These are phyloP conservation scores for Nasonia giraulti DNA, from an alignment of 1,140 invertebrate species.

Conservation along the genomic window DNA sequence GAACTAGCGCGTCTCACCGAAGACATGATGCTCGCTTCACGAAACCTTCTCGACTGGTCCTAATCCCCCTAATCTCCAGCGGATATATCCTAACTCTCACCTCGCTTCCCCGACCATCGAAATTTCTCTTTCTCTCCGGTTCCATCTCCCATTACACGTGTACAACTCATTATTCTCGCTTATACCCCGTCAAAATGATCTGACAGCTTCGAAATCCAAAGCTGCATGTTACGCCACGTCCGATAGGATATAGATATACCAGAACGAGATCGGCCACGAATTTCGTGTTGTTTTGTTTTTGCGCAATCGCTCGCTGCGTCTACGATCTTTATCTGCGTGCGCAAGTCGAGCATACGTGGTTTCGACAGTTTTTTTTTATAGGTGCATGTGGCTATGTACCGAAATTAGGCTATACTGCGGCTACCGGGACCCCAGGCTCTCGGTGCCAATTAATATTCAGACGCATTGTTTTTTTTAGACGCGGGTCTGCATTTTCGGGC, in stretches of 20 bases:
- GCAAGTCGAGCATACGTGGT: background rate
- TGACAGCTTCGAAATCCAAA: background rate
- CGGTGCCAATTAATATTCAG: conserved; percentile 21
- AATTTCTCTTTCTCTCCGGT: conserved; percentile 7
- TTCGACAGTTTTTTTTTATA: conserved; percentile 36
- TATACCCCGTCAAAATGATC: background rate
- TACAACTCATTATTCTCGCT: background rate
- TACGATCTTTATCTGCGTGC: conserved; percentile 30
- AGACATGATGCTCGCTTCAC: conserved; percentile 16
- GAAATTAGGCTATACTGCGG: conserved; percentile 11
- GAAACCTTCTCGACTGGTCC: conserved; percentile 5
- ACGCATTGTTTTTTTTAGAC: background rate
- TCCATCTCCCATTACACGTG: background rate
- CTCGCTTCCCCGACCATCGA: background rate
- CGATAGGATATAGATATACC: background rate
- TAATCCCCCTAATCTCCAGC: background rate
- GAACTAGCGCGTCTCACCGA: background rate
- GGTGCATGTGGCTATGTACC: background rate
- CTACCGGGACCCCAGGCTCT: background rate
- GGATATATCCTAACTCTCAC: conserved; percentile 37
- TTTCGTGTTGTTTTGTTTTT: conserved; percentile 31
- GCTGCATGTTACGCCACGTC: background rate
- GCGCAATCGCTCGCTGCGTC: conserved; percentile 28
- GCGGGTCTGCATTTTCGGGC: too few species aligned
- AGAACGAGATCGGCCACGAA: background rate